Conservation (phyloP, 2,888 invertebrate species). For the Fragum fragum region DNA sequence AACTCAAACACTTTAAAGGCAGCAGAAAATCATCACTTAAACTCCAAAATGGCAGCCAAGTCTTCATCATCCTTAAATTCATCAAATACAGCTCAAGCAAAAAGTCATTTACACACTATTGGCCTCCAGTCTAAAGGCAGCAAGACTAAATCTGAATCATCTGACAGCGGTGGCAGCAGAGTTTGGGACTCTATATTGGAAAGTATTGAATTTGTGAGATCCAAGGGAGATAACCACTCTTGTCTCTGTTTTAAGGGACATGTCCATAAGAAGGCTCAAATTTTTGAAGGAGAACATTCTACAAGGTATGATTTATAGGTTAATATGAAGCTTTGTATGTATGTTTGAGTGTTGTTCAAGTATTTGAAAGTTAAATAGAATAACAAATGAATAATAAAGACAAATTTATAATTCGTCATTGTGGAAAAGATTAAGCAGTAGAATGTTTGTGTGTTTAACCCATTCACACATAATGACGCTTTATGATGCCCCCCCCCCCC, state of each 20-base stretch:
- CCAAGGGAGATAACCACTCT: conserved; percentile 16
- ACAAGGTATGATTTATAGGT: background rate
- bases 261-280: conserved; percentile 42
- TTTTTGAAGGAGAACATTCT: background rate
- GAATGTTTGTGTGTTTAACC: too few relatives aligned
- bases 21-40: background rate
- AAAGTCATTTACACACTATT: conserved; percentile 12
- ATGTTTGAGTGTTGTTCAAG: too few relatives aligned
- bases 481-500: too few relatives aligned
- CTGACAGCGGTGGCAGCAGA: conserved; percentile 17
- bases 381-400: too few relatives aligned
- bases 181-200: conserved; percentile 69
- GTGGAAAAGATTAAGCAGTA: too few relatives aligned
- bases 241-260: conserved; percentile 46
- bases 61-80: background rate
- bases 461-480: too few relatives aligned
- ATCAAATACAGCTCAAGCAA: background rate
- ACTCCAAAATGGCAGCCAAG: background rate
- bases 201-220: conserved; percentile 66
- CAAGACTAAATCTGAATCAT: conserved; percentile 23
- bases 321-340: too few relatives aligned
- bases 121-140: background rate
- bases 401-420: too few relatives aligned
- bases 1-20: conserved; percentile 47
- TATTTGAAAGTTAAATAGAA: too few relatives aligned